Percentiles rank a stretch among this genome's conserved stretches.
Evolutionary conservation across 2,113 vertebrate genomes (phyloP).

Genomic region (Hyla sarda): DNA sequence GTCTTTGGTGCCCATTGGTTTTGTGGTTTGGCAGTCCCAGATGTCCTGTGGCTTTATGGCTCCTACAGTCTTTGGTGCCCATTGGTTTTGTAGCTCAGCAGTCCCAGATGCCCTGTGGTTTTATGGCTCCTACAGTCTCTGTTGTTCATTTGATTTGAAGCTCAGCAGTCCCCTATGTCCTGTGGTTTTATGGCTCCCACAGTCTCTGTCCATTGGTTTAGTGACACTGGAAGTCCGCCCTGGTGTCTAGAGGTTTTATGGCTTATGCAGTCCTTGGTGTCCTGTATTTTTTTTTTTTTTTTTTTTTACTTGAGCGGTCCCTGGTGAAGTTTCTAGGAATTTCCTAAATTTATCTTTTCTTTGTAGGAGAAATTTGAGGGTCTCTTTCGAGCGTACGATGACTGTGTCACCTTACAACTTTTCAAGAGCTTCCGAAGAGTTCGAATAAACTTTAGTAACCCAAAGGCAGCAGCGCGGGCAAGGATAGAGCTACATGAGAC

Average conservation of each 20-base stretch:
- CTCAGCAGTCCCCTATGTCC: too few species aligned
- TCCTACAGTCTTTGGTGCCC: too few species aligned
- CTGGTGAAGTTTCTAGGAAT: not conserved
- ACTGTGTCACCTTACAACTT: conserved; percentile 84
- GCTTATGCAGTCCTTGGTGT: not conserved
- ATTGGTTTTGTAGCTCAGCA: too few species aligned
- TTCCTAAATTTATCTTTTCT: not conserved
- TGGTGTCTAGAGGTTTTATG: not conserved
- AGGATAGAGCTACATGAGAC: conserved; percentile 90
- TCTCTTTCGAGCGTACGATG: conserved; percentile 83
- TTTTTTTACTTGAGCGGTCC: not conserved
- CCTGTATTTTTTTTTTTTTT: not conserved
- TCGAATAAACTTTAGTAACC: conserved; percentile 84
- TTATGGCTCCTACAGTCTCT: too few species aligned
- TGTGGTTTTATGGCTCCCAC: too few species aligned
- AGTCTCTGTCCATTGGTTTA: too few species aligned
- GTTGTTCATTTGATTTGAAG: too few species aligned
- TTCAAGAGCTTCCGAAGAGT: conserved; percentile 90
- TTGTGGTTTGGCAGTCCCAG: too few species aligned
- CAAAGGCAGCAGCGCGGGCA: conserved; percentile 84
- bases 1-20: too few species aligned
- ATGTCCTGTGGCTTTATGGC: too few species aligned
- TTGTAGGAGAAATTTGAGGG: conserved; percentile 85
- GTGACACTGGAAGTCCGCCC: too few species aligned
- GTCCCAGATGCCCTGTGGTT: too few species aligned